Evolutionary conservation across 2,888 invertebrate species (phyloP), one percentile per base, ranked within the genome.

Genomic region (Cephus nigrinus): DNA sequence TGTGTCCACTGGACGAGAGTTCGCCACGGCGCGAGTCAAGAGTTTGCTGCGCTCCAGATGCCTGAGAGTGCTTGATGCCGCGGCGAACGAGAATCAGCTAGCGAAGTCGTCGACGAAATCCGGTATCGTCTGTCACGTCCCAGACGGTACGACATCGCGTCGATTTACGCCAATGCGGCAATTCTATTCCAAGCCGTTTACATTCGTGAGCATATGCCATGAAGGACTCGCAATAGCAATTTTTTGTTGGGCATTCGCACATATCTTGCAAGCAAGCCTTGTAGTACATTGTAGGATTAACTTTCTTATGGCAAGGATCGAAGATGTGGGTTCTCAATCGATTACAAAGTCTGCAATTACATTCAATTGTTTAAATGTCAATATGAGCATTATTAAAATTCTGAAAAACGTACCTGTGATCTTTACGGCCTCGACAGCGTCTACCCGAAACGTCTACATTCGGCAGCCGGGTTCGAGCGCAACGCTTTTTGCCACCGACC

Each of bases 171-270:
- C 97, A 98, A 82, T 95, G 93, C 0, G 93, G 93, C 74, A 96
- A 92, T 80, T 94, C 93, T 0, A 96, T 95, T 0, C 97, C 97
- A 69, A 96, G 91, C 33, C 97, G 93, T 81, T 95, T 93, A 89
- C 98, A 98, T 90, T 97, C 97, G 83, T 97, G 95, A 0, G 96
- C 96, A 89, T 98, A 98, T 3, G 98, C 98, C 77, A 95, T 95
- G 87, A 98, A 95, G 80, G 97, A 96, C 84, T 98, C 97, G 91
- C 98, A 98, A 90, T 97, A 96, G 87, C 98, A 98, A 86, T 94
- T 93, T 79, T 94, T 94, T 23, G 94, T 94, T 3, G 96, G 95
- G 91, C 98, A 98, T 88, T 97, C 97, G 89, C 98, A 97, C 92
- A 97, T 96, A 89, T 98, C 98, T 90, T 96, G 93, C 85, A 95